phyloP scores from a whole-genome alignment of 2,797 vertebrate species.

The Spinus olivaceus region DNA sequence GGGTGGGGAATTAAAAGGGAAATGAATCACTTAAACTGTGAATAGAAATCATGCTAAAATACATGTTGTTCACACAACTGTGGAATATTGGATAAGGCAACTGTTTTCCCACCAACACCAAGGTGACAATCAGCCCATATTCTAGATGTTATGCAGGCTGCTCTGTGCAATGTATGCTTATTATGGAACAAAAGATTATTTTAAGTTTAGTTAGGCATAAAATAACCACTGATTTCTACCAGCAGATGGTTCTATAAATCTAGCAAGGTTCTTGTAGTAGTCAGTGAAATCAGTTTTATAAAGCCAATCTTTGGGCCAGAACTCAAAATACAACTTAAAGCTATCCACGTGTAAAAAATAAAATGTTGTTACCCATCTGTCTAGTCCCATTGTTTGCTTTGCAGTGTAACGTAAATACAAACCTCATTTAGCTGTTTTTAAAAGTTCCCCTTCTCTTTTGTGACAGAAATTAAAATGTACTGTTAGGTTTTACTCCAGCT shows the following conservation, averaged over 20 bases:
- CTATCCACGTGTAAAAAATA: background rate
- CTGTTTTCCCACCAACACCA: conserved; percentile 28
- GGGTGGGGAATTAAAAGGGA: conserved; percentile 33
- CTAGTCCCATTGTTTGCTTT: background rate
- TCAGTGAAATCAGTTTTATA: conserved; percentile 21
- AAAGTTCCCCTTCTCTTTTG: background rate
- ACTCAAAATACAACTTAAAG: background rate
- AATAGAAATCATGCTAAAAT: conserved; percentile 33
- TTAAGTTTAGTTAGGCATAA: conserved; percentile 37
- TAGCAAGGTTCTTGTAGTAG: background rate
- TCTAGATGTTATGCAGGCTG: background rate
- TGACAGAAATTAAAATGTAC: conserved; percentile 14
- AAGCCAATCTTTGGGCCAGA: background rate
- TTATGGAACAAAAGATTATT: conserved; percentile 46
- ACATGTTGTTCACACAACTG: conserved; percentile 13
- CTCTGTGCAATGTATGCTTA: conserved; percentile 7
- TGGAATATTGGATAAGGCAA: conserved; percentile 12
- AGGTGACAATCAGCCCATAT: conserved; percentile 31
- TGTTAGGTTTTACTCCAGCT: background rate
- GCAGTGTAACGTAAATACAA: background rate
- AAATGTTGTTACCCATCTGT: background rate
- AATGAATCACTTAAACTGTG: conserved; percentile 49
- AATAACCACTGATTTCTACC: conserved; percentile 14
- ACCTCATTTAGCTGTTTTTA: conserved; percentile 1
- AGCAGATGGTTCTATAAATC: conserved; percentile 33